Evolutionary conservation across 2,888 invertebrate genomes (phyloP).

Genomic region (Agrotis clavis): DNA sequence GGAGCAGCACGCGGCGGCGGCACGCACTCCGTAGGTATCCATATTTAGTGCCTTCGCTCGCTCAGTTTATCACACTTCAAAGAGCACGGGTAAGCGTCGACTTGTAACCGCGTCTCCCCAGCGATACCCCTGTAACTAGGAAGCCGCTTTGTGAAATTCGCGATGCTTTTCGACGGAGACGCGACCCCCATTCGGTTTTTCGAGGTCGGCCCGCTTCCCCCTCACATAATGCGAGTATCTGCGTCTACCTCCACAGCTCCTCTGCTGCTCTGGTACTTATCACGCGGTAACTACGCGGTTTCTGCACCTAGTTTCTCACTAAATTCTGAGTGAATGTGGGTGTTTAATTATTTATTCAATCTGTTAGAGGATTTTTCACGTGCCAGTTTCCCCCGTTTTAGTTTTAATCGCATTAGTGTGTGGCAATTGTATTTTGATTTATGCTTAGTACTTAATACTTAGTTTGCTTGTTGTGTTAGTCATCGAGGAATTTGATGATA

Average conservation of each 20-base stretch:
- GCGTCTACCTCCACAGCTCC: slow-evolving; percentile 66
- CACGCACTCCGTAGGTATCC: slow-evolving; percentile 80
- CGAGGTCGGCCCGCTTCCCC: slow-evolving; percentile 84
- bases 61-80: slow-evolving; percentile 89
- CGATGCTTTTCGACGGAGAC: slow-evolving; percentile 84
- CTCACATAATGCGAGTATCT: slow-evolving; percentile 78
- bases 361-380: slow-evolving; percentile 73
- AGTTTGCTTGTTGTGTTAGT: slow-evolving; percentile 38
- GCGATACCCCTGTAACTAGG: slow-evolving; percentile 82
- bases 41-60: slow-evolving; percentile 81
- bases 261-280: slow-evolving; percentile 71
- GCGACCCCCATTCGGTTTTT: slow-evolving; percentile 88
- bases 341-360: slow-evolving; percentile 86
- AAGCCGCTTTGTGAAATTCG: slow-evolving; percentile 89
- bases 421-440: slow-evolving; percentile 51
- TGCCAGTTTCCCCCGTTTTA: slow-evolving; percentile 56
- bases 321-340: slow-evolving; percentile 73
- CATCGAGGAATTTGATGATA: slow-evolving; percentile 56
- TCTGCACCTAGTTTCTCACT: slow-evolving; percentile 81
- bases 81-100: slow-evolving; percentile 84
- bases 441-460: slow-evolving; percentile 33
- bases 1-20: slow-evolving; percentile 74
- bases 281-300: slow-evolving; percentile 77
- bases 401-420: slow-evolving; percentile 68
- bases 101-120: slow-evolving; percentile 84